phyloP scores from a whole-genome alignment of 2,888 invertebrate species.

The Rhamnusium bicolor region DNA sequence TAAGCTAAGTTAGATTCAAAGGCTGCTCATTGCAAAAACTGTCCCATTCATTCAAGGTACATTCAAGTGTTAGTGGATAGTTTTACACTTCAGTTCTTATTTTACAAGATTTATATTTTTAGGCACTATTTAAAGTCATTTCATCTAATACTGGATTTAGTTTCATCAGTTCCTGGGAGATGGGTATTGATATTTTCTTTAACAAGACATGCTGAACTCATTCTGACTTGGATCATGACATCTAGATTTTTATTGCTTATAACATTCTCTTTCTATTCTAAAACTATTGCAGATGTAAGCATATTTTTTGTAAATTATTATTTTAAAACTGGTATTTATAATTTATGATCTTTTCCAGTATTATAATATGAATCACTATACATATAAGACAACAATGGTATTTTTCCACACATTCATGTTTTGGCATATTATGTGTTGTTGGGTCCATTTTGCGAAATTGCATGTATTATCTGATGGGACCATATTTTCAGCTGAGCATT shows the following conservation, averaged over 20 bases:
- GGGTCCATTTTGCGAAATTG: conserved; percentile 45
- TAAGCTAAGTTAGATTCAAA: no score
- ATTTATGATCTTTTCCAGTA: conserved; percentile 47
- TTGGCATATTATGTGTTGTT: conserved; percentile 58
- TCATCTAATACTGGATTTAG: conserved; percentile 45
- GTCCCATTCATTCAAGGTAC: no score
- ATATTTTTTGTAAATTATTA: not conserved
- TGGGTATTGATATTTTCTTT: conserved; percentile 41
- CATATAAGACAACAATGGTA: conserved; percentile 56
- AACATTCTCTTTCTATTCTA: conserved; percentile 49
- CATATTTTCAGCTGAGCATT: not conserved
- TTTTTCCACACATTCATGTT: conserved; percentile 56
- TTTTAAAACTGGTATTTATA: not conserved
- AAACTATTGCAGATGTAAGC: conserved; percentile 52
- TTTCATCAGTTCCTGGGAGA: conserved; percentile 43
- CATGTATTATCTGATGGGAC: not conserved
- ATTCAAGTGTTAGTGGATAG: not conserved
- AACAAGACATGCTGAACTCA: conserved; percentile 12
- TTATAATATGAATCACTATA: conserved; percentile 57
- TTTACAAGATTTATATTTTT: conserved; percentile 26
- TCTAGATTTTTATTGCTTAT: conserved; percentile 47
- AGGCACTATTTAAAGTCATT: conserved; percentile 49
- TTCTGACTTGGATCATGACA: conserved; percentile 39
- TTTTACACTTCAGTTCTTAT: not conserved
- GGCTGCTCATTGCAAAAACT: no score